phyloP scores from a whole-genome alignment of 2,113 vertebrate genomes.

The Muntiacus reevesi region DNA sequence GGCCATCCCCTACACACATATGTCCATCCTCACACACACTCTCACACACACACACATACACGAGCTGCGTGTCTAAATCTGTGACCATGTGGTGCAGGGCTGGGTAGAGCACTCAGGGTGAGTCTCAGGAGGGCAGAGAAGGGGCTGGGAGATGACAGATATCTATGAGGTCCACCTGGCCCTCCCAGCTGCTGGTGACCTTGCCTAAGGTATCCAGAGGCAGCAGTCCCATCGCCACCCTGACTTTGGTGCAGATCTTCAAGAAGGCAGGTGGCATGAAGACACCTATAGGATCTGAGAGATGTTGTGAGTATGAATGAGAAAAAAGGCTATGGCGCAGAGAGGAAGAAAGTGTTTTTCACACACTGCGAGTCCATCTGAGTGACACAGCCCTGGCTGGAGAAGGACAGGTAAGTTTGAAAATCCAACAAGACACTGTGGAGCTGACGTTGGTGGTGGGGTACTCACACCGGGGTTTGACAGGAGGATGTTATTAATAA shows the following conservation, averaged over 20 bases:
- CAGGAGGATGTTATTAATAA: background rate
- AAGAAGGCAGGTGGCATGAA: background rate
- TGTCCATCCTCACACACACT: rapidly evolving
- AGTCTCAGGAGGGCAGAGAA: too few relatives aligned
- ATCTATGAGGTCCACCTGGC: rapidly evolving
- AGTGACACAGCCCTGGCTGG: rapidly evolving
- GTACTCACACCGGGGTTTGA: rapidly evolving
- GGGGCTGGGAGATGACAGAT: too few relatives aligned
- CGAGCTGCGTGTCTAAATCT: background rate
- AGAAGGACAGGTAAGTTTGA: background rate
- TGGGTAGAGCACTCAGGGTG: too few relatives aligned
- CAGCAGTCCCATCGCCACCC: rapidly evolving
- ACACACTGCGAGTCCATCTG: background rate
- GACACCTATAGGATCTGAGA: rapidly evolving
- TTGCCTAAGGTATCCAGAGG: background rate
- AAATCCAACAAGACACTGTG: rapidly evolving
- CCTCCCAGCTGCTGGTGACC: background rate
- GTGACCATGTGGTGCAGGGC: background rate
- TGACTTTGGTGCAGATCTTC: rapidly evolving
- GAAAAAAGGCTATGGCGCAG: too few relatives aligned
- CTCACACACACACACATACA: rapidly evolving
- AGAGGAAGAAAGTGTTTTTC: background rate
- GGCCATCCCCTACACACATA: too few relatives aligned
- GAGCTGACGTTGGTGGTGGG: rapidly evolving
- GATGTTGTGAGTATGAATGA: too few relatives aligned